Conservation (phyloP, 92 coral and sea anemone species). For the Phenganax marumi region DNA sequence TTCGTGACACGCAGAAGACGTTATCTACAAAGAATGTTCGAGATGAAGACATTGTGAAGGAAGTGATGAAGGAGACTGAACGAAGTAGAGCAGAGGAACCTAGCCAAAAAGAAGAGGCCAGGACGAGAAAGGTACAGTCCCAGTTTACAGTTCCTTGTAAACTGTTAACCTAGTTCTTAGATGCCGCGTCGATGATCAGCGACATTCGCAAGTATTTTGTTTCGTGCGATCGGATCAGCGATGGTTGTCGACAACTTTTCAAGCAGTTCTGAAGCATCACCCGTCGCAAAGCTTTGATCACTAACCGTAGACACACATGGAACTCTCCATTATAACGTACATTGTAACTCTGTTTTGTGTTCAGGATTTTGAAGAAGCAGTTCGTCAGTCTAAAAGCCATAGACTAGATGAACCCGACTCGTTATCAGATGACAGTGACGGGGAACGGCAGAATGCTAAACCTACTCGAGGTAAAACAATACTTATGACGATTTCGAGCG, state of each 20-base stretch:
- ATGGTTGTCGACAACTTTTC: too few species aligned
- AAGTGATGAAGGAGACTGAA: constrained; percentile 67
- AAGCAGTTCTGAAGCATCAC: too few species aligned
- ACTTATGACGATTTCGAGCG: background rate
- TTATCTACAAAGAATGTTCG: constrained; percentile 64
- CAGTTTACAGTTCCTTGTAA: background rate
- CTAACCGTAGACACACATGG: background rate
- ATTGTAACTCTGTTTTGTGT: too few species aligned
- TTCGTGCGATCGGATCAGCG: too few species aligned
- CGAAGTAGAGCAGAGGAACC: constrained; percentile 63
- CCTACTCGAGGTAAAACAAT: constrained; percentile 24
- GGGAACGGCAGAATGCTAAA: constrained; percentile 11
- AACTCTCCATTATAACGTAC: too few species aligned
- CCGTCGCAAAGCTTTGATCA: background rate
- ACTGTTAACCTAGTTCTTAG: too few species aligned
- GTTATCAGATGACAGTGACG: constrained; percentile 13
- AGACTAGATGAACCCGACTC: background rate
- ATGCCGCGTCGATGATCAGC: too few species aligned
- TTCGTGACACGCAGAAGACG: constrained; percentile 72
- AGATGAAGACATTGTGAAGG: constrained; percentile 72
- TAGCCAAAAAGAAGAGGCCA: constrained; percentile 63
- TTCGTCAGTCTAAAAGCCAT: constrained; percentile 9
- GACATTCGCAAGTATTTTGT: too few species aligned
- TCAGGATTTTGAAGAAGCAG: constrained; percentile 29
- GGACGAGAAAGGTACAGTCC: constrained; percentile 69